Conservation (phyloP, 2,888 invertebrate species). For the Dynastes tityus region DNA sequence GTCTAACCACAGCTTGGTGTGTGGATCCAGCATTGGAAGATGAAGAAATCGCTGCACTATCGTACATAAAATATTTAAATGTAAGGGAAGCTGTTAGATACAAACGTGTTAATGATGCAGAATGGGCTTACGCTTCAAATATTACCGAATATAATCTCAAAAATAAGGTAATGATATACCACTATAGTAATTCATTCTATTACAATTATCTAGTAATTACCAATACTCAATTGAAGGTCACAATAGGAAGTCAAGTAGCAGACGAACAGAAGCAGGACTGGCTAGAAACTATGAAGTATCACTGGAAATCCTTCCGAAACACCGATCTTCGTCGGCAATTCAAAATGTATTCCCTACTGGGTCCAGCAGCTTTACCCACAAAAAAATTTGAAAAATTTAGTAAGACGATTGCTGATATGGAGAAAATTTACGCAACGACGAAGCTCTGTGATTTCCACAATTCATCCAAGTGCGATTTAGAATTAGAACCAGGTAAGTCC, state of each 20-base stretch:
- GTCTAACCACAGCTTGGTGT: slow-evolving; percentile 11
- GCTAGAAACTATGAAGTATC: slow-evolving; percentile 79
- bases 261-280: slow-evolving; percentile 78
- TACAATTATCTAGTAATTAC: neutral
- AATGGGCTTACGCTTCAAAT: slow-evolving; percentile 85
- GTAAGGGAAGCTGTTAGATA: slow-evolving; percentile 74
- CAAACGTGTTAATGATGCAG: slow-evolving; percentile 76
- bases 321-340: slow-evolving; percentile 82
- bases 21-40: slow-evolving; percentile 69
- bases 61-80: slow-evolving; percentile 78
- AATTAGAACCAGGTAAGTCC: slow-evolving; percentile 80
- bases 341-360: slow-evolving; percentile 80
- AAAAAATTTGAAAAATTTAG: slow-evolving; percentile 77
- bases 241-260: slow-evolving; percentile 68
- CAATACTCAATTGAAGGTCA: slow-evolving; percentile 62
- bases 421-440: slow-evolving; percentile 83
- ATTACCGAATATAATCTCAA: slow-evolving; percentile 82
- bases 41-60: slow-evolving; percentile 75
- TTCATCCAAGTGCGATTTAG: slow-evolving; percentile 77
- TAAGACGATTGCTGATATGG: slow-evolving; percentile 81
- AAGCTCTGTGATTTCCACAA: slow-evolving; percentile 84
- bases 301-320: slow-evolving; percentile 83
- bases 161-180: slow-evolving; percentile 67
- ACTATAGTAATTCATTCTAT: too few species aligned
- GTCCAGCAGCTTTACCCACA: slow-evolving; percentile 81